Evolutionary conservation across 2,113 vertebrate genomes (phyloP).

Genomic region (Paralichthys olivaceus): DNA sequence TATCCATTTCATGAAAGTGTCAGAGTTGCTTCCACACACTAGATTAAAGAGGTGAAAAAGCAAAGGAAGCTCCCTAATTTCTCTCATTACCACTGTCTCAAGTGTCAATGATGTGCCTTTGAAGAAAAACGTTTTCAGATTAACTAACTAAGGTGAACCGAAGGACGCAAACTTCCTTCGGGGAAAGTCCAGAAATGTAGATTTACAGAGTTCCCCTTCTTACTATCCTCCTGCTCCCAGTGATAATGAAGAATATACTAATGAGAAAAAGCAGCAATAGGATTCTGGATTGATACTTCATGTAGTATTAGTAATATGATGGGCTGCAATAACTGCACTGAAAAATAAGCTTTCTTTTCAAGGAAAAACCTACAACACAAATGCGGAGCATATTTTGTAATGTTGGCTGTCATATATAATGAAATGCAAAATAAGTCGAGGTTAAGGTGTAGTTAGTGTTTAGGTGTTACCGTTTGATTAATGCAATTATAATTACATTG

Average conservation of each 20-base stretch:
- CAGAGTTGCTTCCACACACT: constrained; percentile 25
- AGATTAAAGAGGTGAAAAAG: constrained; percentile 46
- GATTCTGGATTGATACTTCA: neutral
- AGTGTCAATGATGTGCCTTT: constrained; percentile 42
- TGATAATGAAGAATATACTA: constrained; percentile 18
- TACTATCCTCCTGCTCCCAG: constrained; percentile 28
- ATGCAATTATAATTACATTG: neutral
- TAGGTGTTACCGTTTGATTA: neutral
- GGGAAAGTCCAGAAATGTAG: constrained; percentile 24
- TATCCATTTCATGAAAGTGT: constrained; percentile 58
- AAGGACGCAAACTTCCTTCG: constrained; percentile 51
- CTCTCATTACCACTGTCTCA: constrained; percentile 56
- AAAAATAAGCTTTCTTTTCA: too few species aligned
- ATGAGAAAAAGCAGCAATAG: neutral
- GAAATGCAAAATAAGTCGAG: neutral
- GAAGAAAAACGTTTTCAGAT: constrained; percentile 56
- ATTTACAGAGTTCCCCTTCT: neutral
- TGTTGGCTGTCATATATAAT: neutral
- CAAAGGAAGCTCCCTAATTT: constrained; percentile 64
- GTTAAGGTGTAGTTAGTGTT: neutral
- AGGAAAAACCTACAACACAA: neutral
- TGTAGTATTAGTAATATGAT: neutral
- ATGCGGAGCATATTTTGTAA: neutral
- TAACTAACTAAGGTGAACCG: constrained; percentile 54
- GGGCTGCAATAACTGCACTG: neutral